phyloP scores from a whole-genome alignment of 2,888 invertebrate species.

The Ormyrus rosae region DNA sequence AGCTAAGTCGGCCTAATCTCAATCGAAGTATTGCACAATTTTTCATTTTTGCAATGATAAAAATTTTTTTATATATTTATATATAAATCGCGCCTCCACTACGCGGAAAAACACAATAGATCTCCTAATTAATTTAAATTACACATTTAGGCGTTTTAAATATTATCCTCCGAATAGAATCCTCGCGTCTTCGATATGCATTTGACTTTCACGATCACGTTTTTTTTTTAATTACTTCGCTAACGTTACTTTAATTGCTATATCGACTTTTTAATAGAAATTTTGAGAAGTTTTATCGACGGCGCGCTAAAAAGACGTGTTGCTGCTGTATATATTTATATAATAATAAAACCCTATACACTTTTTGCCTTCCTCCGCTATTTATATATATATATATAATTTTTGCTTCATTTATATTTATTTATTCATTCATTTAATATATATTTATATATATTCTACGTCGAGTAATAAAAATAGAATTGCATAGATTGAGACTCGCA shows the following conservation, averaged over 20 bases:
- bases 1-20: slow-evolving; percentile 37
- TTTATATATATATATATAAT: slow-evolving; percentile 35
- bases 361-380: slow-evolving; percentile 38
- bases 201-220: slow-evolving; percentile 55
- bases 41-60: slow-evolving; percentile 22
- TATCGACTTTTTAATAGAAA: slow-evolving; percentile 39
- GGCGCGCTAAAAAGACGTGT: slow-evolving; percentile 48
- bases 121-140: slow-evolving; percentile 13
- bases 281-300: slow-evolving; percentile 47
- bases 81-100: slow-evolving; percentile 18
- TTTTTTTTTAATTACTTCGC: neutral
- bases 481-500: slow-evolving; percentile 74
- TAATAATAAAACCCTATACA: slow-evolving; percentile 53
- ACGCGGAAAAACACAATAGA: neutral
- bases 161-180: slow-evolving; percentile 39
- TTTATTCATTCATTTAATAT: slow-evolving; percentile 43
- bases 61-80: slow-evolving; percentile 21
- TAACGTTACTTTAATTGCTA: slow-evolving; percentile 31
- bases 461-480: slow-evolving; percentile 76
- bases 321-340: slow-evolving; percentile 40
- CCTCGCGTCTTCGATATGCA: slow-evolving; percentile 52
- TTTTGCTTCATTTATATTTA: slow-evolving; percentile 20
- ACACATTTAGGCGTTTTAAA: slow-evolving; percentile 50
- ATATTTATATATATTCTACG: slow-evolving; percentile 56
- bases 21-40: slow-evolving; percentile 52